Evolutionary conservation across 2,113 vertebrate genomes (phyloP), one percentile per base, ranked within the genome.

Genomic region (Lepisosteus oculatus): DNA sequence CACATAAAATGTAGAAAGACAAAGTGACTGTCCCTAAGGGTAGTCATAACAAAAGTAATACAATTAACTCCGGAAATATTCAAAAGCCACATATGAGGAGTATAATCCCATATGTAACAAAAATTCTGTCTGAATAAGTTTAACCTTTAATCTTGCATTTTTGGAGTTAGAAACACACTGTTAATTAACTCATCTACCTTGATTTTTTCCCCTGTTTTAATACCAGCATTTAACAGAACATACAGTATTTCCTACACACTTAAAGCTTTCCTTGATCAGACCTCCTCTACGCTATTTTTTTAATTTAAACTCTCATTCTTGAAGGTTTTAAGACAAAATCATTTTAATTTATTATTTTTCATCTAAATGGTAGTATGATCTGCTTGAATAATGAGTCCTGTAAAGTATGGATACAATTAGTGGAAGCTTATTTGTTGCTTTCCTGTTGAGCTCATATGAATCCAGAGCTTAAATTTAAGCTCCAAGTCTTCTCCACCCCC

Each of bases 11-110:
- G 85, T 81, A 74, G 74, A 6, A 75, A 65, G 80, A 80, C 82
- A 82, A 87, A 85, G 78, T 56, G 8, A 57, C 76, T 83, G 69
- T 79, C 89, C 88, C 85, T 7, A 74, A 82, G 89, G 87, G 51
- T 84, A 15, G 70, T 66, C 77, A 66, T 55, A 80, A 80, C 71
- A 77, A 81, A 77, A 85, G 81, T 83, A 84, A 83, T 77, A 75
- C 79, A 76, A 65, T 77, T 78, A 74, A 81, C 79, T 85, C 85
- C 86, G 91, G 91, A 93, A 93, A 72, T 71, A 3, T 43, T 0
- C 59, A 80, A 84, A n/a, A 65, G 15, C 6, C 29, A 17, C 42
- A 65, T 13, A 14, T 59, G 43, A 68, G 73, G 68, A 67, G 47
- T 51, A 61, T 43, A 61, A 61, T 54, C 66, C 51, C 67, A 61